Conservation (phyloP, 2,113 vertebrate genomes). For the Climacteris rufus region DNA sequence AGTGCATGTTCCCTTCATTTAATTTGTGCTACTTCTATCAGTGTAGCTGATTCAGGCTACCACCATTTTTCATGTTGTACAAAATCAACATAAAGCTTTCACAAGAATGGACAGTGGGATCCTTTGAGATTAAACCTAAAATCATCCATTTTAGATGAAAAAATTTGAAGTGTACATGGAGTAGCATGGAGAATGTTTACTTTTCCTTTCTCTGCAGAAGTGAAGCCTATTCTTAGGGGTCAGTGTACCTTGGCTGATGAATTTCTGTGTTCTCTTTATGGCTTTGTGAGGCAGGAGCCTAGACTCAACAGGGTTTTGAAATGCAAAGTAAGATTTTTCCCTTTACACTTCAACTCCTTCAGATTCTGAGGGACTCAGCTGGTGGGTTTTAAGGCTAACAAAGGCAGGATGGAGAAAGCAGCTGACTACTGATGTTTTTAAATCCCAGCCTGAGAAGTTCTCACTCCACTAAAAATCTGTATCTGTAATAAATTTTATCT, state of each 20-base stretch:
- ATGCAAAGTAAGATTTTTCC: neutral
- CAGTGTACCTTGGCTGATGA: neutral
- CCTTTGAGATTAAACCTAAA: neutral
- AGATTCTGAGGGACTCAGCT: neutral
- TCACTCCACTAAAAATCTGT: neutral
- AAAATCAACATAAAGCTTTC: neutral
- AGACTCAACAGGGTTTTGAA: slow-evolving; percentile 8
- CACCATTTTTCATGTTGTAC: neutral
- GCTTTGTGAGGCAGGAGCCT: neutral
- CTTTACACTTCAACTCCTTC: neutral
- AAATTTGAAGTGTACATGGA: accelerated
- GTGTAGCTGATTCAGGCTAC: neutral
- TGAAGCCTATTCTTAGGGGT: neutral
- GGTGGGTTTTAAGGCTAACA: neutral
- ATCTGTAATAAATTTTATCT: neutral
- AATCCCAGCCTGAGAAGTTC: neutral
- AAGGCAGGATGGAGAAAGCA: neutral
- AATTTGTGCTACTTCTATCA: neutral
- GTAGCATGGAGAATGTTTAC: neutral
- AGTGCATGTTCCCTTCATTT: neutral
- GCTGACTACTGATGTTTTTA: neutral
- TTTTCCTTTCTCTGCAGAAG: neutral
- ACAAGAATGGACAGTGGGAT: neutral
- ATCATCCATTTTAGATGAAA: neutral
- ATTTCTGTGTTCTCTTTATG: neutral